These are phyloP conservation scores for Epirrhoe tristata DNA, from an alignment of 2,888 invertebrate species.

Conservation along the genomic window DNA sequence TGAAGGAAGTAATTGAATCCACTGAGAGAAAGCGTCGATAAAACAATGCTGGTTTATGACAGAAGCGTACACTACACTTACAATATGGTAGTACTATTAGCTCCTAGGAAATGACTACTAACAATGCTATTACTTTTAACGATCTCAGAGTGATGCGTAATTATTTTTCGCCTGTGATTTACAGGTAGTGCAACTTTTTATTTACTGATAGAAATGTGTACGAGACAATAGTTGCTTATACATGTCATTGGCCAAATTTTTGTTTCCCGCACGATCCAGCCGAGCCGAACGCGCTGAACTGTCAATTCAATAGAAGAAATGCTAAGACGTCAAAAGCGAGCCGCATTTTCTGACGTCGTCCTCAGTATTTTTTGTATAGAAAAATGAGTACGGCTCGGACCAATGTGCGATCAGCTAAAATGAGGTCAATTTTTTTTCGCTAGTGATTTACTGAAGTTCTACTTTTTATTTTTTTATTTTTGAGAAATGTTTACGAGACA, in stretches of 20 bases:
- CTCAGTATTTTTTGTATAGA: no score
- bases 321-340: no score
- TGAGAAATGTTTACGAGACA: no score
- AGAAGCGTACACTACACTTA: conserved; percentile 1
- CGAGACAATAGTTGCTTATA: not conserved
- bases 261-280: no score
- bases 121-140: conserved; percentile 2
- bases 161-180: not conserved
- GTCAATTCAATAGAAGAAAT: no score
- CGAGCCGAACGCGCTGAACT: no score
- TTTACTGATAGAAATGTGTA: not conserved
- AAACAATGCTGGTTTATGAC: conserved; percentile 2
- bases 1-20: conserved; percentile 24
- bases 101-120: conserved; percentile 1
- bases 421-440: not conserved
- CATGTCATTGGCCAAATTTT: no score
- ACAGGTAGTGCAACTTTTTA: not conserved
- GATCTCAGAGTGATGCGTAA: not conserved
- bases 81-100: conserved; percentile 1
- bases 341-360: no score
- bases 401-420: no score
- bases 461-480: not conserved
- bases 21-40: conserved; percentile 19
- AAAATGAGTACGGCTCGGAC: no score
- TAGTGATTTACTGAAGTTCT: not conserved